These are phyloP conservation scores for Sturnira hondurensis DNA, from an alignment of 2,113 vertebrate genomes.

Conservation along the genomic window DNA sequence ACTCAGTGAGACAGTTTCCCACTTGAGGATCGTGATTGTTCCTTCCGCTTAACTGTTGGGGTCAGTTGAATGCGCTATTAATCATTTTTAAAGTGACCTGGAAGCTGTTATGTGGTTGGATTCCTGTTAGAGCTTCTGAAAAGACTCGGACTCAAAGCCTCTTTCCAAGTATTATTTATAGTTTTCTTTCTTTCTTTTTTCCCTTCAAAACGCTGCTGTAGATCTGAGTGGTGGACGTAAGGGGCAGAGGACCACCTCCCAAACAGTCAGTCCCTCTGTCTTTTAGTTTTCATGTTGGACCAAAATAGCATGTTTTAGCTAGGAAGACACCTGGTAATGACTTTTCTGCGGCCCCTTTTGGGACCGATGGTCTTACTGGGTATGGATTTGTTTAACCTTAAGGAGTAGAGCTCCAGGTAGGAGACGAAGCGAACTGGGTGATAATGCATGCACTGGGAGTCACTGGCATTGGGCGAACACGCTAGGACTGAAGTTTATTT, in stretches of 20 bases:
- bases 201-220: not conserved
- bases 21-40: not conserved
- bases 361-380: not conserved
- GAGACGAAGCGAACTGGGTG: not conserved
- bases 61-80: not conserved
- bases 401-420: conserved; percentile 15
- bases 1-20: conserved; percentile 32
- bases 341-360: conserved; percentile 6
- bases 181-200: not conserved
- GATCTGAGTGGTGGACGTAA: not conserved
- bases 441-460: not conserved
- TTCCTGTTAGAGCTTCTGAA: not conserved
- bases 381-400: conserved; percentile 13
- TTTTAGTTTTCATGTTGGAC: not conserved
- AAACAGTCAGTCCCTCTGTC: not conserved
- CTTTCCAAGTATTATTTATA: not conserved
- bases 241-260: not conserved
- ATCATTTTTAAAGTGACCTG: conserved; percentile 1
- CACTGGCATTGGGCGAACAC: not conserved
- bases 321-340: not conserved
- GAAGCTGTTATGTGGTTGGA: not conserved
- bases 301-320: not conserved
- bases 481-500: not conserved
- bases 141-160: not conserved
- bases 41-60: not conserved